These are phyloP conservation scores for Drosophila ironensis DNA, from an alignment of 1,140 invertebrate genomes.

Conservation along the genomic window DNA sequence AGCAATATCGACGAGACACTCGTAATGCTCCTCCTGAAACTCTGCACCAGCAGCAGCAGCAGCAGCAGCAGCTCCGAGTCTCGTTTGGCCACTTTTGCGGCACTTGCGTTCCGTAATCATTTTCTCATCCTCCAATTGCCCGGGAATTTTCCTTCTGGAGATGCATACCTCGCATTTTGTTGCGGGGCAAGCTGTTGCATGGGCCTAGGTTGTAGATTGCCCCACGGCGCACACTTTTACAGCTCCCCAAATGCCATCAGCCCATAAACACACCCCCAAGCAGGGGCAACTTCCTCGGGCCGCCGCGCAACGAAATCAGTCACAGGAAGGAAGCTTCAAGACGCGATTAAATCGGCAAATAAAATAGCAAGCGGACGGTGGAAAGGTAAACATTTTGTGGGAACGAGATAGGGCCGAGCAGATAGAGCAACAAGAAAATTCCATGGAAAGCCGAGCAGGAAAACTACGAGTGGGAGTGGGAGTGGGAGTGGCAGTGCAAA, in stretches of 20 bases:
- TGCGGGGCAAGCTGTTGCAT: slow-evolving; percentile 54
- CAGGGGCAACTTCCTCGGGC: not conserved
- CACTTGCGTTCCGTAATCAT: slow-evolving; percentile 58
- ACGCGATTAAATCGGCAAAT: slow-evolving; percentile 78
- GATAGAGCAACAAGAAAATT: slow-evolving; percentile 40
- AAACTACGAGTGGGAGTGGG: slow-evolving; percentile 7
- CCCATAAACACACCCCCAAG: not conserved
- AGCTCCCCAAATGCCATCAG: slow-evolving; percentile 54
- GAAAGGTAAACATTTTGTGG: slow-evolving; percentile 41
- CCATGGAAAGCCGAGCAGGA: slow-evolving; percentile 23
- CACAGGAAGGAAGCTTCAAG: slow-evolving; percentile 77
- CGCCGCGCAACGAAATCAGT: slow-evolving; percentile 44
- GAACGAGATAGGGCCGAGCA: slow-evolving; percentile 13
- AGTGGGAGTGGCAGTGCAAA: slow-evolving; percentile 17
- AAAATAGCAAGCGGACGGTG: slow-evolving; percentile 64
- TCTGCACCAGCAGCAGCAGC: too few relatives aligned
- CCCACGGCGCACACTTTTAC: slow-evolving; percentile 74
- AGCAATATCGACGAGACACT: slow-evolving; percentile 14
- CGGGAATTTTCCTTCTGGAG: too few relatives aligned
- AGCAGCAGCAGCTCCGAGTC: too few relatives aligned
- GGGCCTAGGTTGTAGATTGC: slow-evolving; percentile 58
- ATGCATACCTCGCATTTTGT: not conserved
- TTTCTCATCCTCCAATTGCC: slow-evolving; percentile 29
- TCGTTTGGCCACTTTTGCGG: slow-evolving; percentile 20
- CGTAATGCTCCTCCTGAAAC: slow-evolving; percentile 5